A percentile compares a stretch with the other conserved stretches of the same genome.
phyloP scores from a whole-genome alignment of 2,888 invertebrate genomes.

The Ichneumoninae sp. region DNA sequence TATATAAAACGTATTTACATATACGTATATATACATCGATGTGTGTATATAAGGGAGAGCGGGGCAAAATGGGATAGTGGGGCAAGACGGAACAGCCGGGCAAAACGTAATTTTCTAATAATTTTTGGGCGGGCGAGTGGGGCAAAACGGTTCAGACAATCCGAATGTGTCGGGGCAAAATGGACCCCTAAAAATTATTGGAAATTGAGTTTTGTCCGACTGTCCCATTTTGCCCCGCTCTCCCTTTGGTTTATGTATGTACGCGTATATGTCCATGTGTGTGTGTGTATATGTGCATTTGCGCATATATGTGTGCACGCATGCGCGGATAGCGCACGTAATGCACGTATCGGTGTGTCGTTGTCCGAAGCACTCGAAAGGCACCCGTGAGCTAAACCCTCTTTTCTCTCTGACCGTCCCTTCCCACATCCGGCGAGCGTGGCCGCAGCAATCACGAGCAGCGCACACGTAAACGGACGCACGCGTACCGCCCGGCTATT shows the following conservation, averaged over 20 bases:
- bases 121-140: no score
- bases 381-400: conserved; percentile 62
- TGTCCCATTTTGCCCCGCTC: no score
- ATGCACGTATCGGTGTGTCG: conserved; percentile 27
- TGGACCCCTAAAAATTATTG: no score
- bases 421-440: conserved; percentile 69
- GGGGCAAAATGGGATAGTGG: no score
- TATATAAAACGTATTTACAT: background rate
- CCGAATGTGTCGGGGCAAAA: no score
- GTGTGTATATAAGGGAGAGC: background rate
- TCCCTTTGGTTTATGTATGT: no score
- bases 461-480: conserved; percentile 67
- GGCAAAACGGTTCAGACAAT: no score
- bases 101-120: no score
- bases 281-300: background rate
- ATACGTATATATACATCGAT: background rate
- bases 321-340: background rate
- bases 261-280: background rate
- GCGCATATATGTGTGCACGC: background rate
- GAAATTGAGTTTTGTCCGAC: no score
- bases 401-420: conserved; percentile 44
- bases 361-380: conserved; percentile 58
- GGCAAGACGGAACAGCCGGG: no score
- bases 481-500: conserved; percentile 66
- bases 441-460: conserved; percentile 63